Percentiles rank a stretch among this genome's conserved stretches.
Conservation (phyloP, 2,888 invertebrate species). For the Cyaniris semiargus region DNA sequence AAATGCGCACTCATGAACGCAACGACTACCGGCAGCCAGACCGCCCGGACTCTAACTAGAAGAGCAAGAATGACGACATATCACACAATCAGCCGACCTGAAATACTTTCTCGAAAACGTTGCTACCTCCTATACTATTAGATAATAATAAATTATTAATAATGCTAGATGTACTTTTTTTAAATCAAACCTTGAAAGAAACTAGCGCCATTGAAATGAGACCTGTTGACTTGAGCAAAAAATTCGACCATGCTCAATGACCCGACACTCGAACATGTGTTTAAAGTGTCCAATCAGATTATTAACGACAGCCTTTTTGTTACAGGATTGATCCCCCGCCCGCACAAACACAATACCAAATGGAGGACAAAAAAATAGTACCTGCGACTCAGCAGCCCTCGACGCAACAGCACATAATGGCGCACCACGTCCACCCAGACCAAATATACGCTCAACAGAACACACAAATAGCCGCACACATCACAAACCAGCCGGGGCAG, state of each 20-base stretch:
- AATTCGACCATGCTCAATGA: not conserved
- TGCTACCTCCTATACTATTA: too few species aligned
- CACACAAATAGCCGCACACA: constrained; percentile 64
- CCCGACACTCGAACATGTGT: not conserved
- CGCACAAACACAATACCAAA: constrained; percentile 80
- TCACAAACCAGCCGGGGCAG: constrained; percentile 66
- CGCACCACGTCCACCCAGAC: constrained; percentile 74
- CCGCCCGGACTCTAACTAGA: too few species aligned
- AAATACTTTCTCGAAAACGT: too few species aligned
- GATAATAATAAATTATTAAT: not conserved
- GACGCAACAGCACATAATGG: constrained; percentile 70
- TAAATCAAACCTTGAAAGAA: not conserved
- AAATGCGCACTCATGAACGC: too few species aligned
- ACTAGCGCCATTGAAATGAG: not conserved
- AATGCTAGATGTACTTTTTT: not conserved
- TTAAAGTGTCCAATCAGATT: constrained; percentile 3
- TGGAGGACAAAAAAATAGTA: constrained; percentile 83
- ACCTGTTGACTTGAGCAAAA: not conserved
- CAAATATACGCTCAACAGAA: constrained; percentile 76
- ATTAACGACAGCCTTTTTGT: constrained; percentile 49
- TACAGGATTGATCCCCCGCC: constrained; percentile 87
- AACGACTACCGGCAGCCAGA: too few species aligned
- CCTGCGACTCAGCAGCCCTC: constrained; percentile 81
- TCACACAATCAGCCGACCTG: too few species aligned
- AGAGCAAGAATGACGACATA: too few species aligned